Evolutionary conservation across 2,113 vertebrate species (phyloP), one percentile per base, ranked within the genome.

Genomic region (Pampusana beccarii): DNA sequence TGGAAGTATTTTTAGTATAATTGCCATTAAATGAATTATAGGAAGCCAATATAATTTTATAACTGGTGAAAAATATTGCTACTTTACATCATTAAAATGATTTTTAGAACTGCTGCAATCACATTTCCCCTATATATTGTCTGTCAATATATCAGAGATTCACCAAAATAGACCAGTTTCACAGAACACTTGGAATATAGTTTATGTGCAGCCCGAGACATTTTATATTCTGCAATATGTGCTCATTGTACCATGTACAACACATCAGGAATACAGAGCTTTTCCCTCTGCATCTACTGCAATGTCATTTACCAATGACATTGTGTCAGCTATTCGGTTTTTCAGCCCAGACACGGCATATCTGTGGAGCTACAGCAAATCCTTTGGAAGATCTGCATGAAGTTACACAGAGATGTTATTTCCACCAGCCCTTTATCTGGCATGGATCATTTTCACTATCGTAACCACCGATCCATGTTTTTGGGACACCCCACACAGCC

Each of bases 1-100:
- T 90, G 75, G 58, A 95, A 90, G 79, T 80, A 92, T 95, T 92
- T 96, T 71, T 54, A 88, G 75, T n/a, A 60, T 84, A 96, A 95
- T 93, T 94, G 64, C 82, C 90, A 90, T 79, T 94, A 94, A 94
- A 95, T 92, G 72, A 96, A 93, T 95, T 94, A 88, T 78, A 88
- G 82, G 83, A 80, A 96, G 69, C 60, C 80, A 67, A 92, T 88
- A 92, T 74, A 71, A 86, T 74, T 96, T 96, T 88, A 92, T 88
- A 80, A 90, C 72, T 84, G 57, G 60, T 74, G 56, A 79, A 92
- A 97, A 95, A 96, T 95, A 95, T 90, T 86, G 82, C 75, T 71
- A 80, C 84, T 95, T 88, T 53, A 74, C 61, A 71, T 74, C 90
- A 92, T 93, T 92, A 88, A 88, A 96, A 61, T 1, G 65, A 79